Evolutionary conservation across 1,140 invertebrate species (phyloP), one percentile per base, ranked within the genome.

Genomic region (Coptotermes formosanus): DNA sequence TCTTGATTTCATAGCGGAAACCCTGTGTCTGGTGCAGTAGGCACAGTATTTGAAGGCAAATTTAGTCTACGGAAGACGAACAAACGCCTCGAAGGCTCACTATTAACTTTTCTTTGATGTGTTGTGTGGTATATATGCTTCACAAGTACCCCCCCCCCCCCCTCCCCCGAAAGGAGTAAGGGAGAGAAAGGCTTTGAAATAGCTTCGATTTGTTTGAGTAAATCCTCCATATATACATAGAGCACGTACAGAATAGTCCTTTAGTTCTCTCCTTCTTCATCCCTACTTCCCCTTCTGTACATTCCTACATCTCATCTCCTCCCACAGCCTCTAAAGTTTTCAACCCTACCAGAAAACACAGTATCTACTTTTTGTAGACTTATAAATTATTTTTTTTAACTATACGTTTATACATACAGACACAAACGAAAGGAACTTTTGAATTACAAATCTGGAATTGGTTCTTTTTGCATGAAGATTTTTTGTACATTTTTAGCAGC

Each of bases 91-190:
- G 21, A 38, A 84, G 83, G 82, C 30, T 84, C n/a, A 52, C 44
- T 84, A 84, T 84, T 84, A 84, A 84, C 83, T 44, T 84, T 84
- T 52, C 83, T 84, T 84, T 84, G 83, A 84, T 84, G 83, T 84
- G 44, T 84, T 75, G 64, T 75, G 64, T 75, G 64, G 64, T 75
- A 75, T 75, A 30, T 75, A 30, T 75, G 64, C n/a, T 75, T 75
- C n/a, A 75, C 25, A 30, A 75, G 83, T 44, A 43, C 82, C 82
- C 19, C 38, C 45, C 6, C 43, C 48, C 21, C 83, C 48, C 16
- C n/a, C n/a, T 43, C n/a, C 30, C 8, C 83, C 23, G 14, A 44
- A 48, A 30, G 38, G 82, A 21, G 82, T 6, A 19, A 45, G 82
- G 19, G 82, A 75, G 64, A 75, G 64, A 75, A 75, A 75, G 64